phyloP scores from a whole-genome alignment of 2,113 vertebrate species.

The Oenanthe melanoleuca region DNA sequence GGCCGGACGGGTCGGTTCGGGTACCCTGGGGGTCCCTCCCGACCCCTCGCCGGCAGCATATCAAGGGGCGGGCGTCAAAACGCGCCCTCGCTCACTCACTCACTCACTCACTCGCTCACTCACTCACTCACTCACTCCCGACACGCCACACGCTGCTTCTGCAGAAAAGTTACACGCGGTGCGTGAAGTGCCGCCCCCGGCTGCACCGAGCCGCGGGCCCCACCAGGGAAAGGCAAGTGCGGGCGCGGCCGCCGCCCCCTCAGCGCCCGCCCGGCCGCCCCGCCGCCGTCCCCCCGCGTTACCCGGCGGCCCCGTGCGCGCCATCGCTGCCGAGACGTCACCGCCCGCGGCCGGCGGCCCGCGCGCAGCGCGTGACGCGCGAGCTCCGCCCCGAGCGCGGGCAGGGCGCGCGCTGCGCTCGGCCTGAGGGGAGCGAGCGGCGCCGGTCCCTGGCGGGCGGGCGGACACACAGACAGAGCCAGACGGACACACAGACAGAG shows the following conservation, averaged over 20 bases:
- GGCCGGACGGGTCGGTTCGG: not conserved
- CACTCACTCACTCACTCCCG: not conserved
- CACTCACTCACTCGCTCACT: not conserved
- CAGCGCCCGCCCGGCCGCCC: not conserved
- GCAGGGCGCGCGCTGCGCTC: not conserved
- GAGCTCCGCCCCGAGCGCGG: not conserved
- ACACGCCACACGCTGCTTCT: not conserved
- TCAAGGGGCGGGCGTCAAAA: not conserved
- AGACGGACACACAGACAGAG: not conserved
- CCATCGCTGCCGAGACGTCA: too few species aligned
- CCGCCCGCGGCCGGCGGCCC: too few species aligned
- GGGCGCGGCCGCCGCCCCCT: not conserved
- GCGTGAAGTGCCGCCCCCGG: rapidly evolving
- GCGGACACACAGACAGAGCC: too few species aligned
- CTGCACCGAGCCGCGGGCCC: not conserved
- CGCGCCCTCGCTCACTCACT: rapidly evolving
- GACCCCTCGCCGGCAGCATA: too few species aligned
- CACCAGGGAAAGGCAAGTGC: rapidly evolving
- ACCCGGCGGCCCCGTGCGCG: not conserved
- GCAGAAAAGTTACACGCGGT: not conserved
- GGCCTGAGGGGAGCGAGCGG: rapidly evolving
- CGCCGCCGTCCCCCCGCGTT: not conserved
- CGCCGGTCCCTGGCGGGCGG: rapidly evolving
- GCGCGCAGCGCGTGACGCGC: not conserved
- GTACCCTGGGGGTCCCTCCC: too few species aligned